These are phyloP conservation scores for Ammodytes dubius DNA, from an alignment of 2,113 vertebrate genomes.

Conservation along the genomic window DNA sequence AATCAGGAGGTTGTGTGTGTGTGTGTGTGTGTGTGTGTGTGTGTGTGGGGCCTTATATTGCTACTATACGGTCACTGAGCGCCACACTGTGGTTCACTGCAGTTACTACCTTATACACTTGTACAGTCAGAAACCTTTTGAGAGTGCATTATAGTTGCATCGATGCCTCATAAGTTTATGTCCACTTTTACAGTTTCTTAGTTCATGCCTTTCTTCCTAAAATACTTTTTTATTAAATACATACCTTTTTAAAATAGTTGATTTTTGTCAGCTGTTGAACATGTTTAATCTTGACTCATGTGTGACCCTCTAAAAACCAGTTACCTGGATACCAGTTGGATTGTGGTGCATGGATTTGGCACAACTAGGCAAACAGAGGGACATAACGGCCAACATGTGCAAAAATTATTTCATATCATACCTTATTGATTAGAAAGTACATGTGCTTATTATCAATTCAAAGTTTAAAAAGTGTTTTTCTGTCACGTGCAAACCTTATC, in stretches of 20 bases:
- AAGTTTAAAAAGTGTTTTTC: background rate
- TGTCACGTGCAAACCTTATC: background rate
- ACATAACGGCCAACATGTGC: background rate
- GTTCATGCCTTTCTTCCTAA: background rate
- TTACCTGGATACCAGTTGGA: background rate
- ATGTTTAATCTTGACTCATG: background rate
- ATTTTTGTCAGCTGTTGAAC: background rate
- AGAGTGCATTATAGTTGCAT: background rate
- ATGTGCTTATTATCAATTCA: background rate
- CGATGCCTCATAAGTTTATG: background rate
- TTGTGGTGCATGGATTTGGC: background rate
- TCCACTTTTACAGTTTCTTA: background rate
- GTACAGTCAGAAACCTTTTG: too few species aligned
- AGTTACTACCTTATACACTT: slow-evolving; percentile 63
- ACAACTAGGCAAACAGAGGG: background rate
- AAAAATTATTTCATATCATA: background rate
- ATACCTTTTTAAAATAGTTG: background rate
- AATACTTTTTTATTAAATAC: background rate
- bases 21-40: slow-evolving; percentile 3
- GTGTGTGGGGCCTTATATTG: background rate
- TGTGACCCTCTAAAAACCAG: background rate
- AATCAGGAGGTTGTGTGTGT: slow-evolving; percentile 4
- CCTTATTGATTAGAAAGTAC: background rate
- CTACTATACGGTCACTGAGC: slow-evolving; percentile 61
- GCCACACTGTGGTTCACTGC: slow-evolving; percentile 69